phyloP scores from a whole-genome alignment of 2,888 invertebrate genomes.

The Andrena bicolor region DNA sequence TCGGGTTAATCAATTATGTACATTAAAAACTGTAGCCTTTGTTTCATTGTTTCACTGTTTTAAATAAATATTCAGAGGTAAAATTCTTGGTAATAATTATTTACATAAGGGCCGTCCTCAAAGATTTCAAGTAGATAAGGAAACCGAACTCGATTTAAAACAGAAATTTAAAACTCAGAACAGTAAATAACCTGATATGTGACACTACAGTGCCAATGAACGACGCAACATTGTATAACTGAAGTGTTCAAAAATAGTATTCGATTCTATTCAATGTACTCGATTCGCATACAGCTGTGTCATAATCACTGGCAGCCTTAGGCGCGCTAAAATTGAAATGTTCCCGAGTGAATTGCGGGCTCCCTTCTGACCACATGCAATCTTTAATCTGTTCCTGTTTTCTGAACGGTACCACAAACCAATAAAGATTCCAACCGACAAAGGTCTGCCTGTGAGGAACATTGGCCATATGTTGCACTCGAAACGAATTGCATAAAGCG shows the following conservation, averaged over 20 bases:
- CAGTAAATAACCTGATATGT: too few species aligned
- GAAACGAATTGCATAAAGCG: not conserved
- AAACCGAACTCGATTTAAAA: too few species aligned
- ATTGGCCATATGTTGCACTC: not conserved
- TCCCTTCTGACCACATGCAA: not conserved
- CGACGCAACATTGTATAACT: not conserved
- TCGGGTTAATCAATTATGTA: too few species aligned
- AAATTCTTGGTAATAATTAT: too few species aligned
- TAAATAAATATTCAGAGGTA: too few species aligned
- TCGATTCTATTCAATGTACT: not conserved
- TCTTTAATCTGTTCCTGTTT: slow-evolving; percentile 3
- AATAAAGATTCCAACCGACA: not conserved
- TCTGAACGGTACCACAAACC: not conserved
- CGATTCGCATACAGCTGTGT: not conserved
- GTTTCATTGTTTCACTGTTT: too few species aligned
- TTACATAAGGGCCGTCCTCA: too few species aligned
- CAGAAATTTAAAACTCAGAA: too few species aligned
- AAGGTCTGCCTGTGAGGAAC: not conserved
- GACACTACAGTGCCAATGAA: too few species aligned
- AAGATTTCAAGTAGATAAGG: too few species aligned
- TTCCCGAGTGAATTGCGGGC: not conserved
- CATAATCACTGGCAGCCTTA: slow-evolving; percentile 13
- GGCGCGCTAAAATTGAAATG: slow-evolving; percentile 5
- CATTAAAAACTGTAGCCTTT: too few species aligned
- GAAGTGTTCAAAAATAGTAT: too few species aligned